Percentiles rank a stretch among this genome's conserved stretches.
phyloP scores from a whole-genome alignment of 92 coral and sea anemone genomes.

The Porites cylindrica region DNA sequence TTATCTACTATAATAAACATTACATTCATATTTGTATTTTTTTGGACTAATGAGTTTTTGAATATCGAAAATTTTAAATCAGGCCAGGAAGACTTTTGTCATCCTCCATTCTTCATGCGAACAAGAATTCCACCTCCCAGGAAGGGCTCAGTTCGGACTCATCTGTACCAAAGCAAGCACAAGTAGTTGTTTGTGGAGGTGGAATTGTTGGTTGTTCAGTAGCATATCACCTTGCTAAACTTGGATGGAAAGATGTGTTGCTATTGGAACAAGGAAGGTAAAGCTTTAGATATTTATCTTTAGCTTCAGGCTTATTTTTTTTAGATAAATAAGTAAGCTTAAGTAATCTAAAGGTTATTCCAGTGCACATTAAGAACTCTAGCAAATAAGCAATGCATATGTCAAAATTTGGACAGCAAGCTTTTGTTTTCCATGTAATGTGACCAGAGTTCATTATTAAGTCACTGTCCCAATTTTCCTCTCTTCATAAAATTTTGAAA shows the following conservation, averaged over 20 bases:
- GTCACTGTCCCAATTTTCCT: no score
- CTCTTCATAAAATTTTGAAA: no score
- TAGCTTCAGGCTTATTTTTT: no score
- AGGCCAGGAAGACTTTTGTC: constrained; percentile 7
- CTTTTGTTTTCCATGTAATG: no score
- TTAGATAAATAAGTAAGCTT: no score
- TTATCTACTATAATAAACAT: no score
- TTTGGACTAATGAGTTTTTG: no score
- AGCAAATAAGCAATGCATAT: no score
- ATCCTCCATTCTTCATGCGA: background rate
- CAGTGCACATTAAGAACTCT: no score
- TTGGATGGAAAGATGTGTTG: constrained; percentile 89
- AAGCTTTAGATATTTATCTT: background rate
- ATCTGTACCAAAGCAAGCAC: constrained; percentile 73
- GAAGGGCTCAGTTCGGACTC: constrained; percentile 5
- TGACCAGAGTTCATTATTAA: no score
- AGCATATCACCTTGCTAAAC: constrained; percentile 95
- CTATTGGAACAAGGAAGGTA: constrained; percentile 97
- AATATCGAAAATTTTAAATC: background rate
- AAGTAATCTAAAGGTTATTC: background rate
- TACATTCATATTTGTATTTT: no score
- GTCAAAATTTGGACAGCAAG: no score
- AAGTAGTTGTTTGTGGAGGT: constrained; percentile 91
- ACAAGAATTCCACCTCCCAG: background rate
- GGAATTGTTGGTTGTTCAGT: constrained; percentile 94